Evolutionary conservation across 2,113 vertebrate species (phyloP).

Genomic region (Castor canadensis): DNA sequence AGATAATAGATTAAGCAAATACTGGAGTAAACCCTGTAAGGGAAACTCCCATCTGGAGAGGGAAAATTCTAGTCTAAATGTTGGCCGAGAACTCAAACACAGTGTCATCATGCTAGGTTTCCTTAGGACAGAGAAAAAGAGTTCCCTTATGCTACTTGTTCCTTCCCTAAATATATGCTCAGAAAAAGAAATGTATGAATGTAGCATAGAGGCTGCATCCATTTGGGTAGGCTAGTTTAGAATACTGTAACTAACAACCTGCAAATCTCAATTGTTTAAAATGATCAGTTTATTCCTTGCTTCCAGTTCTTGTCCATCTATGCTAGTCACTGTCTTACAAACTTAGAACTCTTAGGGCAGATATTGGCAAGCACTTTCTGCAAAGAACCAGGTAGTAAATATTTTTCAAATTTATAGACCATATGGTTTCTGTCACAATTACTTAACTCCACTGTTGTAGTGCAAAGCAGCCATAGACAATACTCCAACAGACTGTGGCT

Average conservation of each 20-base stretch:
- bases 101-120: not conserved
- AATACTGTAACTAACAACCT: not conserved
- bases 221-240: not conserved
- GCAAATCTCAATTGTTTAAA: not conserved
- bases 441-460: not conserved
- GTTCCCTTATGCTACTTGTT: not conserved
- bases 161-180: not conserved
- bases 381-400: not conserved
- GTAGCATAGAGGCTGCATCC: not conserved
- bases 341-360: not conserved
- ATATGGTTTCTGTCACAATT: not conserved
- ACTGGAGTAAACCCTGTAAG: not conserved
- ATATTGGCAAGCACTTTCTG: not conserved
- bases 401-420: not conserved
- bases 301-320: not conserved
- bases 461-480: not conserved
- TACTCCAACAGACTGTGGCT: not conserved
- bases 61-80: not conserved
- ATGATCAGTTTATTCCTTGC: not conserved
- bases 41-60: not conserved
- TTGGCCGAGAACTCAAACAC: not conserved
- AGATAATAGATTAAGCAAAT: conserved; percentile 4
- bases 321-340: not conserved
- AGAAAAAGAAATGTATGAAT: not conserved
- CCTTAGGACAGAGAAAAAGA: not conserved